These are phyloP conservation scores for Armadillidium nasatum DNA, from an alignment of 1,140 invertebrate genomes.

Conservation along the genomic window DNA sequence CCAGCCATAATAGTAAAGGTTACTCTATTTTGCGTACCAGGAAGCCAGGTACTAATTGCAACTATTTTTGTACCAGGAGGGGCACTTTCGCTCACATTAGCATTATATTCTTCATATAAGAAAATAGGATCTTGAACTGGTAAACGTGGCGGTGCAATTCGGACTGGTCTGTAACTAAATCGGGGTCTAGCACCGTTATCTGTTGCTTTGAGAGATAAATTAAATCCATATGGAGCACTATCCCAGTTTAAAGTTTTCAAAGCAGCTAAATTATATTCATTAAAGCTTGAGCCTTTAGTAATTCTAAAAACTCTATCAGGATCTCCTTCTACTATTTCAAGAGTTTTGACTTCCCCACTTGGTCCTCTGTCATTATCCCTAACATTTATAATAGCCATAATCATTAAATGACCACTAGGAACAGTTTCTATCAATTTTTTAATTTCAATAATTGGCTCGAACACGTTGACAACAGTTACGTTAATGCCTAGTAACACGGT, in stretches of 20 bases:
- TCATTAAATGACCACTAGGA: conserved; percentile 74
- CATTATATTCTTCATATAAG: conserved; percentile 78
- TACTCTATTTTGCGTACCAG: conserved; percentile 73
- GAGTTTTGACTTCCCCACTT: conserved; percentile 73
- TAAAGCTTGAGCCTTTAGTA: conserved; percentile 50
- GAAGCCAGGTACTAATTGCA: conserved; percentile 75
- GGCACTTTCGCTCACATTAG: conserved; percentile 77
- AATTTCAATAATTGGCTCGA: conserved; percentile 75
- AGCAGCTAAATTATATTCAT: conserved; percentile 60
- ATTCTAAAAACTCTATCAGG: conserved; percentile 80
- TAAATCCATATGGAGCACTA: conserved; percentile 69
- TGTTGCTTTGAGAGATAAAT: conserved; percentile 75
- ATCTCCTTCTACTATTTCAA: conserved; percentile 84
- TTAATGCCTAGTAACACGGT: conserved; percentile 69
- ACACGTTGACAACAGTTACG: conserved; percentile 79
- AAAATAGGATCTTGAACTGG: conserved; percentile 84
- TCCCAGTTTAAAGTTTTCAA: conserved; percentile 70
- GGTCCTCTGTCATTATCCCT: conserved; percentile 74
- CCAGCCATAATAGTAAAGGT: conserved; percentile 84
- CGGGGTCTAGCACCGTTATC: conserved; percentile 74
- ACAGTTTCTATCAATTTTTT: conserved; percentile 68
- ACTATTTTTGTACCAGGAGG: conserved; percentile 84
- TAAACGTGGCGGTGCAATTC: conserved; percentile 67
- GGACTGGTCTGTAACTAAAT: conserved; percentile 68
- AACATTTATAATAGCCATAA: conserved; percentile 84